Conservation (phyloP, 2,113 vertebrate genomes). For the Microtus richardsoni region DNA sequence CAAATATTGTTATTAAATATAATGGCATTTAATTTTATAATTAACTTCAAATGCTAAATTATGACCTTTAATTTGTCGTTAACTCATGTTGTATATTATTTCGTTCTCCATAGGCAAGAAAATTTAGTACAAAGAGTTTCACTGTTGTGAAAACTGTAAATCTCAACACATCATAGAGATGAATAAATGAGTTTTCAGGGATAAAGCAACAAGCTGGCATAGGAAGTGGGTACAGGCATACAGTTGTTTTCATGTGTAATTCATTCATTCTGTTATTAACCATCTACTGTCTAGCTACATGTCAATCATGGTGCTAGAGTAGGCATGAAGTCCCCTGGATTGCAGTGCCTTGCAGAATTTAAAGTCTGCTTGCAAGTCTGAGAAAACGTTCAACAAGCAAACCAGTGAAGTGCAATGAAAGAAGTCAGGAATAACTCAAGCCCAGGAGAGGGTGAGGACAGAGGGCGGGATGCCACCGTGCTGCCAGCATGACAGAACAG, state of each 20-base stretch:
- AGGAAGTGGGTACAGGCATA: not conserved
- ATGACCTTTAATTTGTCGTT: conserved; percentile 30
- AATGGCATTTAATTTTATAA: too few species aligned
- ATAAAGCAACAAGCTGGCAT: not conserved
- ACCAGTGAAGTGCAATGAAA: not conserved
- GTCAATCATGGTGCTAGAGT: not conserved
- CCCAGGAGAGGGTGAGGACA: not conserved
- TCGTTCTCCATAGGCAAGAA: conserved; percentile 37
- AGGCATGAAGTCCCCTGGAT: too few species aligned
- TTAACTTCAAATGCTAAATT: too few species aligned
- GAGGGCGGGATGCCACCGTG: accelerated
- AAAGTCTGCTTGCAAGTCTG: not conserved
- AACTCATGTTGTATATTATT: not conserved
- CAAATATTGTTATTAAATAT: too few species aligned
- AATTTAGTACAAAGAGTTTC: not conserved
- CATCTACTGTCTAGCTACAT: not conserved
- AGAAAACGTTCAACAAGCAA: not conserved
- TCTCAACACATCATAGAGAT: not conserved
- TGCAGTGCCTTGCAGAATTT: not conserved
- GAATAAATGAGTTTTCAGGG: not conserved
- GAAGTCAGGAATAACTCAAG: not conserved
- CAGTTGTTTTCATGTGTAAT: not conserved
- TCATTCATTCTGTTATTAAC: not conserved
- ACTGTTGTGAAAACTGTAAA: not conserved
- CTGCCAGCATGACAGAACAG: not conserved